Conservation (phyloP, 2,113 vertebrate genomes). For the Naja naja region DNA sequence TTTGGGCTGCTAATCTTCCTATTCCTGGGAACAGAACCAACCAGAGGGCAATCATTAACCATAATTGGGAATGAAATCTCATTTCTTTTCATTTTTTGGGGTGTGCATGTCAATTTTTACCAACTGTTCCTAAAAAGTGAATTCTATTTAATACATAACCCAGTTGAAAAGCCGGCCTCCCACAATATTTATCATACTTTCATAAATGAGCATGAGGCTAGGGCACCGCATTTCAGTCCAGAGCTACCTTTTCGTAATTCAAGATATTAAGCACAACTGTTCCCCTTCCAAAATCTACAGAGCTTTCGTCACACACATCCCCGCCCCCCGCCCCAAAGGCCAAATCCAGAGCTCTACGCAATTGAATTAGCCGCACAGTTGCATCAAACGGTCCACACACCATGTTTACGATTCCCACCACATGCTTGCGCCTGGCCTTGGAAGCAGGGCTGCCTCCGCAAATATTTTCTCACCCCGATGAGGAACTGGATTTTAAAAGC, state of each 20-base stretch:
- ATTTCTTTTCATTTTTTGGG: background rate
- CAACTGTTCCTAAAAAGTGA: fast-evolving
- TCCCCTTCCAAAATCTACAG: background rate
- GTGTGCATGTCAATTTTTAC: background rate
- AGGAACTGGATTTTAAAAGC: background rate
- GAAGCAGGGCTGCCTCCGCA: background rate
- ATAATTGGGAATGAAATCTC: background rate
- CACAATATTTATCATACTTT: background rate
- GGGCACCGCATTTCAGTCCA: background rate
- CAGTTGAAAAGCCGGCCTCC: background rate
- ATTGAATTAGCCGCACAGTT: background rate
- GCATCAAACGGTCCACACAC: background rate
- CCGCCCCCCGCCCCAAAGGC: background rate
- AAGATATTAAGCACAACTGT: background rate
- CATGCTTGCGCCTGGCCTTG: background rate
- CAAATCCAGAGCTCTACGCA: background rate
- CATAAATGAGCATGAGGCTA: background rate
- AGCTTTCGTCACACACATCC: background rate
- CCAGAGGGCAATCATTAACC: background rate
- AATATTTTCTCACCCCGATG: background rate
- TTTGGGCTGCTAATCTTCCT: background rate
- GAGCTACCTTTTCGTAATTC: background rate
- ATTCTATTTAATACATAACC: background rate
- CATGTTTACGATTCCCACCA: background rate
- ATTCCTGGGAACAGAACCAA: background rate